phyloP scores from a whole-genome alignment of 2,888 invertebrate genomes.

The Ormia ochracea region DNA sequence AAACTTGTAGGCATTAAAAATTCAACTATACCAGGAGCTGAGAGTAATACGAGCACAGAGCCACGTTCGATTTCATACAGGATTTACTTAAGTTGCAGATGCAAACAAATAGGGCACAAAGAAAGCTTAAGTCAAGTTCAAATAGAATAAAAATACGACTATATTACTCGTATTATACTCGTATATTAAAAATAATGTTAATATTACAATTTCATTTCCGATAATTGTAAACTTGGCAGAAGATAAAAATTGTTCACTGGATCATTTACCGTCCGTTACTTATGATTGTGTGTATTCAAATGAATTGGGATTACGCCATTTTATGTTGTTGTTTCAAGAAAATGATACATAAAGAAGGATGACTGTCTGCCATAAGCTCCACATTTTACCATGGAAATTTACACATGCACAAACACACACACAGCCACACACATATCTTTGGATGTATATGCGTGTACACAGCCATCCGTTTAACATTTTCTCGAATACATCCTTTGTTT shows the following conservation, averaged over 20 bases:
- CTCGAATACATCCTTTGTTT: slow-evolving; percentile 62
- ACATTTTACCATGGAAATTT: slow-evolving; percentile 22
- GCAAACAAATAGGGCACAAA: too few relatives aligned
- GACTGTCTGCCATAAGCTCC: slow-evolving; percentile 40
- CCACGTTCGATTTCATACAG: too few relatives aligned
- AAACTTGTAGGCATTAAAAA: too few relatives aligned
- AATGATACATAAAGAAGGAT: slow-evolving; percentile 53
- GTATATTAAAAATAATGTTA: too few relatives aligned
- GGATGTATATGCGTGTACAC: slow-evolving; percentile 6
- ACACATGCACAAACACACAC: slow-evolving; percentile 7
- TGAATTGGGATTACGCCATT: slow-evolving; percentile 62
- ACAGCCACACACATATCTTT: slow-evolving; percentile 4
- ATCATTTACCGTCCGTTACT: slow-evolving; percentile 29
- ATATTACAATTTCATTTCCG: not conserved
- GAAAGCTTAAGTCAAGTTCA: not conserved
- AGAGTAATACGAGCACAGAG: too few relatives aligned
- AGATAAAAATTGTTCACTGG: slow-evolving; percentile 27
- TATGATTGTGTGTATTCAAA: slow-evolving; percentile 43
- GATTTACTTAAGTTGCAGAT: too few relatives aligned
- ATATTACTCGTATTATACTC: too few relatives aligned
- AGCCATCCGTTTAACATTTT: slow-evolving; percentile 61
- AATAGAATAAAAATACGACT: too few relatives aligned
- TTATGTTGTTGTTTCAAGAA: slow-evolving; percentile 61
- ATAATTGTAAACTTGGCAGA: not conserved
- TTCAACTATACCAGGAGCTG: too few relatives aligned